Evolutionary conservation across 2,113 vertebrate genomes (phyloP), one percentile per base, ranked within the genome.

Genomic region (Neolamprologus ventralis): DNA sequence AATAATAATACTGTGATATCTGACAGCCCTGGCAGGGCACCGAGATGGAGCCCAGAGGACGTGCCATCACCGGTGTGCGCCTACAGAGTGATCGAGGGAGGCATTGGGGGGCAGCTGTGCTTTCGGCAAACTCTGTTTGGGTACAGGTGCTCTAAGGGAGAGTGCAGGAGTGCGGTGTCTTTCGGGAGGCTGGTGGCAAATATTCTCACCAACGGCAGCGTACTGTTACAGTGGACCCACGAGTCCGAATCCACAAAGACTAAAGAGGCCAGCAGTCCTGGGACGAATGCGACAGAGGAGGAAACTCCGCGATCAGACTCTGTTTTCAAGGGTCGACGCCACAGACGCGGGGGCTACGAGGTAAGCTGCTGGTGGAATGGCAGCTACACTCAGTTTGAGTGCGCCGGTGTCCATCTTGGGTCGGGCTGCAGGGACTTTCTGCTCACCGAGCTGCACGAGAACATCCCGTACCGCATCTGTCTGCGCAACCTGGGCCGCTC

Each of bases 351-450:
- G 60, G 98, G 98, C 82, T 99, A 97, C 89, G 94, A 95, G 80
- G 95, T 99, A 71, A 97, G 97, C 95, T 99, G 98, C 96, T 98
- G 97, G 92, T 99, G 98, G 98, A 98, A 98, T 87, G 98, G 98
- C 73, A 97, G 97, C 95, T 98, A 98, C 93, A 97, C 98, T 49
- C 97, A 98, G 83, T 99, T 99, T 87, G 98, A 98, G 58, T 99
- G 98, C 87, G 97, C 97, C 14, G 96, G 96, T 85, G 97, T 98
- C 90, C 97, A 97, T 81, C 96, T 99, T 21, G 98, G 97, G 13
- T 95, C 96, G 21, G 90, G 97, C 63, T 99, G 98, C 92, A 97
- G 97, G 80, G 98, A 99, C 89, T 98, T 97, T 84, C 95, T 99
- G 86, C 94, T 99, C 82, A 93, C 93, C 16, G 97, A 97, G 84